Evolutionary conservation across 2,113 vertebrate genomes (phyloP).

Genomic region (Rhinolophus ferrumequinum): DNA sequence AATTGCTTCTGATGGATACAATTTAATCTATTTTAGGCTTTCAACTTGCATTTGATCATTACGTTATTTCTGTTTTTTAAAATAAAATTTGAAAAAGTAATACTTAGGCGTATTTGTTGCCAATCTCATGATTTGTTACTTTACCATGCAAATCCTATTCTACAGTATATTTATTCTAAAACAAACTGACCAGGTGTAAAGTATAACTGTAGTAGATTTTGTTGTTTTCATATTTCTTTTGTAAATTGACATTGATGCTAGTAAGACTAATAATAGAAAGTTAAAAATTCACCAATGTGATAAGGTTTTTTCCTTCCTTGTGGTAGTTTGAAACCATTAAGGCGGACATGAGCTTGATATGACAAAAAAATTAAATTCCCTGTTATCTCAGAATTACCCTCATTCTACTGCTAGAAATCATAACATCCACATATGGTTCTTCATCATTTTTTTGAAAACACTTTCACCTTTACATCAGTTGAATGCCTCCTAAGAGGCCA

Average conservation of each 20-base stretch:
- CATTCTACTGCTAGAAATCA: constrained; percentile 23
- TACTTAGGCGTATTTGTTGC: background rate
- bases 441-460: constrained; percentile 68
- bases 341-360: background rate
- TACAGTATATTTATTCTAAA: background rate
- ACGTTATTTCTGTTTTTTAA: background rate
- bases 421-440: constrained; percentile 52
- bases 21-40: background rate
- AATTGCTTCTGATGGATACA: background rate
- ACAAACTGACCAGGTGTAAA: background rate
- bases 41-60: background rate
- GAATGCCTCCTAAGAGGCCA: constrained; percentile 77
- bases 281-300: background rate
- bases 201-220: background rate
- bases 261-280: background rate
- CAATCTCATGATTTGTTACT: background rate
- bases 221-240: background rate
- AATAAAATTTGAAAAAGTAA: background rate
- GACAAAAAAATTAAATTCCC: background rate
- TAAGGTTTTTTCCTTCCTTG: background rate
- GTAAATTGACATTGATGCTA: background rate
- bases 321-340: background rate
- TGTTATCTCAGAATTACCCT: constrained; percentile 56
- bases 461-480: constrained; percentile 80
- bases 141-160: background rate